Evolutionary conservation across 2,888 invertebrate genomes (phyloP).

Genomic region (Leptogaster cylindrica): DNA sequence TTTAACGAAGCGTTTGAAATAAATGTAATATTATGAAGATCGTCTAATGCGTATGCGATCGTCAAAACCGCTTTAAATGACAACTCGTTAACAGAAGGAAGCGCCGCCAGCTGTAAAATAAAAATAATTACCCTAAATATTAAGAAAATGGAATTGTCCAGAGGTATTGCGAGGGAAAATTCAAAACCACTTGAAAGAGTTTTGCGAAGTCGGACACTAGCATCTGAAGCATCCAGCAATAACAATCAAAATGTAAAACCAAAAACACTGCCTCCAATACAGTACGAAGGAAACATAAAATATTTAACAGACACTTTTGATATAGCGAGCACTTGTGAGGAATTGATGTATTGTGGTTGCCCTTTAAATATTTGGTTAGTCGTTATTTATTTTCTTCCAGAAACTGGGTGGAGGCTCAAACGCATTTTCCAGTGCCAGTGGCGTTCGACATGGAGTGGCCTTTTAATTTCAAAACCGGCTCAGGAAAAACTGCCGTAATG

Average conservation of each 20-base stretch:
- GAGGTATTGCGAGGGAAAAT: no score
- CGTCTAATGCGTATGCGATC: no score
- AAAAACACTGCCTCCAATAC: conserved; percentile 51
- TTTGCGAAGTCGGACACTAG: no score
- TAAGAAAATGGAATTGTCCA: no score
- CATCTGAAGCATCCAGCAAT: no score
- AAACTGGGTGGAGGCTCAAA: conserved; percentile 57
- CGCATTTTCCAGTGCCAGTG: conserved; percentile 62
- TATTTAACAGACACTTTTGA: conserved; percentile 61
- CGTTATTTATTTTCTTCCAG: conserved; percentile 48
- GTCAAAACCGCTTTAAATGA: no score
- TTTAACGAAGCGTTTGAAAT: no score
- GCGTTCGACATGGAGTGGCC: conserved; percentile 76
- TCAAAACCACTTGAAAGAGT: no score
- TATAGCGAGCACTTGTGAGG: conserved; percentile 63
- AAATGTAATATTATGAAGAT: no score
- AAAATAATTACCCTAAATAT: no score
- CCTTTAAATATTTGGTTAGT: not conserved
- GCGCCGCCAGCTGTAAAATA: no score
- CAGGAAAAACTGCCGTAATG: conserved; percentile 68
- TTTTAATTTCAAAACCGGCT: conserved; percentile 67
- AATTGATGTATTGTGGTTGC: conserved; percentile 60
- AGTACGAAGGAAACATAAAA: conserved; percentile 56
- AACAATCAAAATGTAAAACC: not conserved
- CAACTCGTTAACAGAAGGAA: no score